Base-by-base conservation (phyloP, 2,797 vertebrate species). In the Falco columbarius region DNA sequence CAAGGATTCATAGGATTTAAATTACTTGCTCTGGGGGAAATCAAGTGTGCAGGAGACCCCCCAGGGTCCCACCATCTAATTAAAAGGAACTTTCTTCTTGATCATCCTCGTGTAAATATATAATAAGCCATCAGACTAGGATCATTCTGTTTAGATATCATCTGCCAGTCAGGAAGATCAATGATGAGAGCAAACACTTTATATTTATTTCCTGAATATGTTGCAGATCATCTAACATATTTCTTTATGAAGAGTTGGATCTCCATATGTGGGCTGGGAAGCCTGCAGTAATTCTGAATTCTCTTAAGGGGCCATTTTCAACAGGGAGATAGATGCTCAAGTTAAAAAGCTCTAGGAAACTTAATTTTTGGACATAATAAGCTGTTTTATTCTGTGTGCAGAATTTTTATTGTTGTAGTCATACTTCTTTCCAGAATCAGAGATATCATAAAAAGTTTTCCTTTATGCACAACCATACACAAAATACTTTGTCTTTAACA, bases 41-140 rank as follows among this genome's bases (percentile, higher is more conserved):
- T 88, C 42, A 94, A 90, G 84, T 68, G 73, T 91, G 63, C 84
- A 90, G 59, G 75, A 95, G 85, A 51, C 47, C 81, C 92, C 73
- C 40, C 34, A 94, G 66, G 44, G 30, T 94, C 77, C 21, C 63
- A 79, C 38, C 12, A 5, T 72, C 72, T 95, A 96, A 97, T 96
- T 97, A 96, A 96, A 94, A 34, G 26, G 29, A 75, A 47, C 67
- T 96, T 96, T 94, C 42, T 81, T 94, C 82, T 94, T 94, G 65
- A 94, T 94, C 89, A 51, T 88, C 49, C 56, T 83, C 9, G 2
- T 70, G 89, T 81, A 89, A 73, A 96, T 92, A 97, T 73, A 79
- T 77, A 94, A 92, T 30, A 92, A 79, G 29, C n/a, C 74, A 86
- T 71, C 66, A 93, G 56, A 93, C 88, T 72, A 74, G 83, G 96